Base-by-base conservation (phyloP, 2,888 invertebrate genomes). In the Physocephala rufipes region DNA sequence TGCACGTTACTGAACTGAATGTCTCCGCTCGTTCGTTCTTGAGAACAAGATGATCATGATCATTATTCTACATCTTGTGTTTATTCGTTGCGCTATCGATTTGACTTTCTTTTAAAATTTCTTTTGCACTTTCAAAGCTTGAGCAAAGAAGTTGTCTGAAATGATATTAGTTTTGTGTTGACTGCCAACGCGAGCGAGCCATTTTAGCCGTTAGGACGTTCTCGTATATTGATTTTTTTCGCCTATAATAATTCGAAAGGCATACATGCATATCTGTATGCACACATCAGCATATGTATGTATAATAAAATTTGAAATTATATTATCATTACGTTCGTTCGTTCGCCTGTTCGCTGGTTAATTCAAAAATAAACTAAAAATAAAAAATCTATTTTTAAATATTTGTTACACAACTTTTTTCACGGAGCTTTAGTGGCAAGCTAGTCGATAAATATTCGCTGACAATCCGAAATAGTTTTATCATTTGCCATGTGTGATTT, bases 131-230 rank as follows among this genome's bases (percentile, higher is more conserved):
- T 61, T 36, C 62, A 76, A 73, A 77, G 80, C 75, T 76, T 75
- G 74, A 74, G 75, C 73, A 72, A 75, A 78, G 80, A 80, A 79
- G 79, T 80, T 79, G 80, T 80, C 79, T 83, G 77, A 81, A 82
- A 80, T 82, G 82, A 81, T 82, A 85, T 84, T 82, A 86, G 86
- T 86, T 86, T 86, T 86, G 86, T 86, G 86, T 86, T 86, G 86
- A 86, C 86, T 86, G 84, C 83, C 86, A 86, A 85, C 86, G 86
- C 86, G 86, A 86, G 86, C 86, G 86, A 86, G 85, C 85, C 86
- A 84, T 84, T 86, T 83, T 85, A 83, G 84, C 83, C 84, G 82
- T 36, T 84, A 85, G 85, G 82, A 85, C 84, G 85, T 80, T 84
- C 81, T 86, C 86, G 86, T 86, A 84, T 78, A 80, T 36, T 7